Base-by-base conservation (phyloP, 2,888 invertebrate species). In the Dione vanillae region DNA sequence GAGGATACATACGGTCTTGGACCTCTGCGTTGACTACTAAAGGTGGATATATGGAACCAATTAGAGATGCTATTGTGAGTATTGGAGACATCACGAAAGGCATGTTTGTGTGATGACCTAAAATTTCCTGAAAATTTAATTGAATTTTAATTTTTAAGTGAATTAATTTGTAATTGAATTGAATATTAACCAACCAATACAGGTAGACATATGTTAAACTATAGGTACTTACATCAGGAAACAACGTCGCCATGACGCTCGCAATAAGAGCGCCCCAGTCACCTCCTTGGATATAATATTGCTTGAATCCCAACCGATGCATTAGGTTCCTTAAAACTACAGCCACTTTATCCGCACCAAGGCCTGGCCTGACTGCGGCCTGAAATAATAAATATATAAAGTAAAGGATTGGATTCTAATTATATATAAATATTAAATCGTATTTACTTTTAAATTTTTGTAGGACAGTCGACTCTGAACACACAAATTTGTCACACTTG, bases 221-320 rank as follows among this genome's bases (percentile, higher is more conserved):
- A 27, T 27, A 27, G 27, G 27, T 27, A 27, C 5, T 37, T 78
- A 89, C 89, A 71, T 86, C 67, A 40, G 88, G 93, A 35, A 96
- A 96, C 76, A 94, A n/a, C 0, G 87, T 89, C 0, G 75, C 82
- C 76, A 90, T 77, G 40, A 67, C 70, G 54, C 71, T 77, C 0
- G 82, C 81, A 6, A 96, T 78, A 89, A 85, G 0, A 80, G 89
- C 1, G 89, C 98, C 98, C 96, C 97, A 97, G 84, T 98, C 98
- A 0, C 97, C 97, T 0, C 87, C 90, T 65, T 97, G 96, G 0
- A 95, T 84, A 83, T 95, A 96, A 83, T 93, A 97, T 80, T 94
- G 92, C 27, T 94, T 83, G 81, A 92, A 94, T 0, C 96, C 96
- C 0, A 97, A 88, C 54, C 96, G 88, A 19, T 93, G 83, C 96